Evolutionary conservation across 2,797 vertebrate genomes (phyloP).

Genomic region (Enteromius trimaculatus): DNA sequence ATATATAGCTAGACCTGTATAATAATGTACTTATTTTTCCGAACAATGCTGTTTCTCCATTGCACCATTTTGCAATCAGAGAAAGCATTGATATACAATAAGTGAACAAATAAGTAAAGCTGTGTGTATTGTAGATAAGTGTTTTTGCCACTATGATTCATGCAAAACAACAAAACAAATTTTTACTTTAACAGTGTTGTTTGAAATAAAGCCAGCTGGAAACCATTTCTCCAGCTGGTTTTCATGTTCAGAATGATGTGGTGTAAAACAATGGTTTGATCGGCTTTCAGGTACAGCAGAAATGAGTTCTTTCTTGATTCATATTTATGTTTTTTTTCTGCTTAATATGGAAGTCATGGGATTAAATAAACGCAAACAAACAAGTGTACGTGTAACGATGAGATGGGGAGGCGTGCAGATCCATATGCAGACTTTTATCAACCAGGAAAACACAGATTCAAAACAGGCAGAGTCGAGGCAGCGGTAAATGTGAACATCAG

Average conservation of each 20-base stretch:
- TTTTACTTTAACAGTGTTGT: slow-evolving; percentile 24
- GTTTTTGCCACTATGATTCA: slow-evolving; percentile 5
- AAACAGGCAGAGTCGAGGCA: no score
- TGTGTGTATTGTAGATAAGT: slow-evolving; percentile 27
- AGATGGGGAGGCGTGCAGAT: no score
- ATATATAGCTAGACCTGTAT: not conserved
- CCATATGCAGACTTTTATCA: no score
- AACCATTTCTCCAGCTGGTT: slow-evolving; percentile 14
- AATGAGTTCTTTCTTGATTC: not conserved
- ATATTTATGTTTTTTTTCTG: not conserved
- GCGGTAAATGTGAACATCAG: no score
- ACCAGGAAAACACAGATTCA: no score
- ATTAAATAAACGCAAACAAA: not conserved
- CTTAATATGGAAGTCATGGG: not conserved
- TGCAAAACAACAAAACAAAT: slow-evolving; percentile 7
- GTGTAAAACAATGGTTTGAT: slow-evolving; percentile 10
- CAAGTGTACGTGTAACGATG: not conserved
- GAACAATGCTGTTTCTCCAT: not conserved
- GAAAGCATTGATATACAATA: slow-evolving; percentile 11
- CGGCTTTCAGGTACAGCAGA: slow-evolving; percentile 15
- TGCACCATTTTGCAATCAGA: not conserved
- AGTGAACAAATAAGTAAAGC: slow-evolving; percentile 19
- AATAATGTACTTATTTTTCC: not conserved
- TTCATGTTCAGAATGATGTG: not conserved
- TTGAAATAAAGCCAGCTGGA: slow-evolving; percentile 31